Conservation (phyloP, 2,797 vertebrate species). For the Rhabdophis nuchalis region DNA sequence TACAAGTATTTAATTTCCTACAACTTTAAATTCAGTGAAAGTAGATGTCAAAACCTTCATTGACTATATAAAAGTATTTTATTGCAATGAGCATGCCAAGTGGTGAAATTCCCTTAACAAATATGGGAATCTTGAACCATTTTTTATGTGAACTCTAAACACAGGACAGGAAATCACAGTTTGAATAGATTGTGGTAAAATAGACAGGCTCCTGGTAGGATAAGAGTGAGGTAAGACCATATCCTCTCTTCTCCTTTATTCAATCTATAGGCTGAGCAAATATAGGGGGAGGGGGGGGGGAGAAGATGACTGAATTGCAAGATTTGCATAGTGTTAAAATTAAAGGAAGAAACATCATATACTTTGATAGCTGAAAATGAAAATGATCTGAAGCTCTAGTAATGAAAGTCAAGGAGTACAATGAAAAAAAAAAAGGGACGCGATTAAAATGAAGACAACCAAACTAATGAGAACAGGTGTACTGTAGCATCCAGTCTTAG, state of each 20-base stretch:
- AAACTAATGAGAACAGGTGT: neutral
- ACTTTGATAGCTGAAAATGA: neutral
- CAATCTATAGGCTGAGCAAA: neutral
- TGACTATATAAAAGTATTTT: neutral
- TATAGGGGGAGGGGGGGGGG: too few relatives aligned
- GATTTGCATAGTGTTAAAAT: neutral
- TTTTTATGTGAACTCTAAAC: neutral
- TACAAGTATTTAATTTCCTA: neutral
- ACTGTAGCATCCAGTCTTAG: neutral
- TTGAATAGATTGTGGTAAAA: neutral
- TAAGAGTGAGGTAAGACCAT: neutral
- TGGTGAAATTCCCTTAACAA: neutral
- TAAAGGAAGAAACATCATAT: neutral
- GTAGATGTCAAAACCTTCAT: neutral
- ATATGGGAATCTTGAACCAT: neutral
- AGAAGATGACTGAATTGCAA: neutral
- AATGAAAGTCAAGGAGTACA: neutral
- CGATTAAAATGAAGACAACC: neutral
- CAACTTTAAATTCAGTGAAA: neutral
- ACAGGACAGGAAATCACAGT: neutral
- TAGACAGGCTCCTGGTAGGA: neutral
- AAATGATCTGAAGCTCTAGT: neutral
- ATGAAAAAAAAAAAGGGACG: neutral
- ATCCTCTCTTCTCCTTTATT: neutral
- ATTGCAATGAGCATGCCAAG: neutral